These are phyloP conservation scores for Pachyuromys duprasi DNA, from an alignment of 2,797 vertebrate genomes.

Conservation along the genomic window DNA sequence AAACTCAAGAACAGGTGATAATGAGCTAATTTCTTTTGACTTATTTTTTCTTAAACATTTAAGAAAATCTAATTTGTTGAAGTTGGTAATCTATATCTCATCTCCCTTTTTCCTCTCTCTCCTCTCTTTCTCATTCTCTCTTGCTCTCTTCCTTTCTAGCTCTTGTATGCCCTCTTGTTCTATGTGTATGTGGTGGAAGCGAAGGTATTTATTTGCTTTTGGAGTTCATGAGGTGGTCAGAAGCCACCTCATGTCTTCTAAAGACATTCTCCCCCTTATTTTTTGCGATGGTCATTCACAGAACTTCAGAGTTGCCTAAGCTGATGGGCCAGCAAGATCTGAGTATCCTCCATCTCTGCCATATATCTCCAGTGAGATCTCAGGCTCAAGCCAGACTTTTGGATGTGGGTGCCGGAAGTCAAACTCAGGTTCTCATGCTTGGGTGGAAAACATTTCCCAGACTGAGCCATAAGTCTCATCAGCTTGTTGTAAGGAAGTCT, in stretches of 20 bases:
- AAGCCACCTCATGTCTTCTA: neutral
- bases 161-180: neutral
- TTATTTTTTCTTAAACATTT: slow-evolving; percentile 24
- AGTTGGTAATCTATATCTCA: neutral
- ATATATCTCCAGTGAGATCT: too few species aligned
- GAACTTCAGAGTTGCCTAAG: too few species aligned
- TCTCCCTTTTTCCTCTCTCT: too few species aligned
- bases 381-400: neutral
- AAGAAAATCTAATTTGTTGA: neutral
- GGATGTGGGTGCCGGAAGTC: neutral
- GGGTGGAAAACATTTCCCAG: neutral
- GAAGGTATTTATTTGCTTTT: neutral
- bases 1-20: slow-evolving; percentile 9
- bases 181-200: neutral
- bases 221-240: neutral
- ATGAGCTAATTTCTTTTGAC: neutral
- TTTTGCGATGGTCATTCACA: neutral
- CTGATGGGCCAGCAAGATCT: neutral
- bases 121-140: neutral
- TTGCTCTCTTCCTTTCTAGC: neutral
- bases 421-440: neutral
- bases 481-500: too few species aligned
- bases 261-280: too few species aligned
- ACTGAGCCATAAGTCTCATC: neutral
- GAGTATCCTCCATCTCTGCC: too few species aligned